Evolutionary conservation across 2,888 invertebrate species (phyloP), one percentile per base, ranked within the genome.

Genomic region (Hydrotaea cyrtoneurina): DNA sequence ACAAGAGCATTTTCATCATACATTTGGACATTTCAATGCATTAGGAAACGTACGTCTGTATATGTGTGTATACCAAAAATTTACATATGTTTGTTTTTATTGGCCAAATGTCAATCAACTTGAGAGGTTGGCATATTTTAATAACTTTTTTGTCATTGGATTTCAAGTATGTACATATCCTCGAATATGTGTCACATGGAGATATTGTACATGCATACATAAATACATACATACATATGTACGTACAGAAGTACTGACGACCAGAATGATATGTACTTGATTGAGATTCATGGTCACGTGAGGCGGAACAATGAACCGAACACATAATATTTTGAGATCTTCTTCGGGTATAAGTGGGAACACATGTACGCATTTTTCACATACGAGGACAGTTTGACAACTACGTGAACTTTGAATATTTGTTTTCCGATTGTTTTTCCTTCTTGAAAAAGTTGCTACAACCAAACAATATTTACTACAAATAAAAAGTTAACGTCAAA

Each of bases 251-350:
- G 17, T 64, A 17, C 19, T 43, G 36, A 64, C 36, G 23, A 43
- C 19, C 21, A 23, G 69, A 43, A 10, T 43, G 19, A 62, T 39
- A 21, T 19, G 10, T 36, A 66, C 17, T 11, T 62, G 39, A 31
- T 23, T 26, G 53, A 8, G n/a, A 59, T 72, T 79, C 83, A 83
- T 72, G 79, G 76, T 83, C 83, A 76, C 72, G 83, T 79, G 79
- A 57, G 57, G 36, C 23, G 23, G 72, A 66, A 21, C 39, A 57
- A 50, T 69, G 69, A 69, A 23, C 69, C 23, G 11, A 46, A 3
- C 46, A 43, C 46, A 43, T 66, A 19, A 69, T 23, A 46, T 69
- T 31, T n/a, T 19, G 1, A 23, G 46, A 69, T 23, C 11, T 21
- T 3, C 23, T 50, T 36, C 4, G 15, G n/a, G n/a, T 0, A 66